Percentiles rank a stretch among this genome's conserved stretches.
These are phyloP conservation scores for Pelodytes ibericus DNA, from an alignment of 2,797 vertebrate genomes.

Conservation along the genomic window DNA sequence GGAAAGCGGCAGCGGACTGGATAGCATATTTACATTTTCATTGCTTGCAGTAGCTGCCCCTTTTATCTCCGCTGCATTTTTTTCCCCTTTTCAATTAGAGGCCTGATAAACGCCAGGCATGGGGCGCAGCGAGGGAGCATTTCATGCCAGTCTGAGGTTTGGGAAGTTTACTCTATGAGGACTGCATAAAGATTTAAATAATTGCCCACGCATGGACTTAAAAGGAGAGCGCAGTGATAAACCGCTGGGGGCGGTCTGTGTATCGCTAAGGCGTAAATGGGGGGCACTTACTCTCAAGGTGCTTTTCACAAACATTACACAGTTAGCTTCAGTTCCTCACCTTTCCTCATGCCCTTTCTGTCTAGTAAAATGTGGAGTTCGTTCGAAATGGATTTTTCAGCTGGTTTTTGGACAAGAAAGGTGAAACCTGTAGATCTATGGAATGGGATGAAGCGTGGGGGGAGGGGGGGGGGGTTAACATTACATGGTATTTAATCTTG, in stretches of 20 bases:
- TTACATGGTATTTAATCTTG: no score
- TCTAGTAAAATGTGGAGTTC: no score
- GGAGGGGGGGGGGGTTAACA: no score
- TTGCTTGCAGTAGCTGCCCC: constrained; percentile 28
- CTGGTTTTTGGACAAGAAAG: no score
- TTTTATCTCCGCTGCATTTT: constrained; percentile 46
- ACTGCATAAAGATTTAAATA: constrained; percentile 38
- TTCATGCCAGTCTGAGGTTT: constrained; percentile 14
- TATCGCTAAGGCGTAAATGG: constrained; percentile 9
- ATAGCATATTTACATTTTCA: constrained; percentile 56
- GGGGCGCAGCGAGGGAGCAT: not conserved
- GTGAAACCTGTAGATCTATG: no score
- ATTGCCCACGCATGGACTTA: constrained; percentile 35
- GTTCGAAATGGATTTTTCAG: no score
- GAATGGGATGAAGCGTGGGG: no score
- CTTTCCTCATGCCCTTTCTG: not conserved
- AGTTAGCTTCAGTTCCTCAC: not conserved
- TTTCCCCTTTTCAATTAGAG: constrained; percentile 52
- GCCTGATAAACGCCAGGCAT: constrained; percentile 19
- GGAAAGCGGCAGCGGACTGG: constrained; percentile 36
- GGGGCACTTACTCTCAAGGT: not conserved
- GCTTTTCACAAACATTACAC: no score
- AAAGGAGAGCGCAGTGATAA: constrained; percentile 12
- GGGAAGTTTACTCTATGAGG: constrained; percentile 32
- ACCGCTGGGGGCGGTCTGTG: constrained; percentile 6